phyloP scores from a whole-genome alignment of 2,888 invertebrate genomes.

The Hermaeophaga mercurialis region DNA sequence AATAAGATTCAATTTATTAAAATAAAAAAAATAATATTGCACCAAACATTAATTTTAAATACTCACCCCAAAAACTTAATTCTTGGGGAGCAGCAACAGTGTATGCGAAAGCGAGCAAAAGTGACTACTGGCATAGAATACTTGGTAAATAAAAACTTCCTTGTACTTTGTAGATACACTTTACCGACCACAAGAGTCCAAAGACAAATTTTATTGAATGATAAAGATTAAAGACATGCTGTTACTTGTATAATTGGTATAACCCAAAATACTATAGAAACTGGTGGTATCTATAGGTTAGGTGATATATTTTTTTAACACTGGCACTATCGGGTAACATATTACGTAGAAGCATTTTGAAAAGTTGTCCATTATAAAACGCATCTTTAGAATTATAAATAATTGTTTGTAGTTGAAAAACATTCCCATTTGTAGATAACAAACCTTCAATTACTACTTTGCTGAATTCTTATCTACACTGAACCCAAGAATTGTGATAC shows the following conservation, averaged over 20 bases:
- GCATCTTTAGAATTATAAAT: conserved; percentile 45
- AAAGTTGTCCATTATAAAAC: conserved; percentile 63
- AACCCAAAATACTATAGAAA: conserved; percentile 70
- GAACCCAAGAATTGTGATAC: conserved; percentile 60
- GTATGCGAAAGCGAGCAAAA: no score
- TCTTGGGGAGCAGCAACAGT: no score
- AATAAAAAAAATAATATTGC: no score
- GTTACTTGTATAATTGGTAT: conserved; percentile 46
- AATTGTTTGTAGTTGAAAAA: conserved; percentile 61
- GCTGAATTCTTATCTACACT: conserved; percentile 62
- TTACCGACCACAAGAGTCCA: no score
- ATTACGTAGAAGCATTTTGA: conserved; percentile 59
- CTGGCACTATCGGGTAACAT: conserved; percentile 63
- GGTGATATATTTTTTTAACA: conserved; percentile 48
- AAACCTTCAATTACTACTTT: conserved; percentile 62
- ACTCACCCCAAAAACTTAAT: no score
- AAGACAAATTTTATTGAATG: no score
- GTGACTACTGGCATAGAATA: no score
- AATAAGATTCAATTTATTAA: no score
- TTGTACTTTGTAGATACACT: no score
- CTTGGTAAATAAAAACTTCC: no score
- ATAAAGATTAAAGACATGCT: conserved; percentile 31
- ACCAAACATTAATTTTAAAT: no score
- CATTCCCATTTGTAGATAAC: conserved; percentile 56
- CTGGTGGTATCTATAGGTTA: conserved; percentile 64